phyloP scores from a whole-genome alignment of 2,888 invertebrate species.

The Beris morrisii region DNA sequence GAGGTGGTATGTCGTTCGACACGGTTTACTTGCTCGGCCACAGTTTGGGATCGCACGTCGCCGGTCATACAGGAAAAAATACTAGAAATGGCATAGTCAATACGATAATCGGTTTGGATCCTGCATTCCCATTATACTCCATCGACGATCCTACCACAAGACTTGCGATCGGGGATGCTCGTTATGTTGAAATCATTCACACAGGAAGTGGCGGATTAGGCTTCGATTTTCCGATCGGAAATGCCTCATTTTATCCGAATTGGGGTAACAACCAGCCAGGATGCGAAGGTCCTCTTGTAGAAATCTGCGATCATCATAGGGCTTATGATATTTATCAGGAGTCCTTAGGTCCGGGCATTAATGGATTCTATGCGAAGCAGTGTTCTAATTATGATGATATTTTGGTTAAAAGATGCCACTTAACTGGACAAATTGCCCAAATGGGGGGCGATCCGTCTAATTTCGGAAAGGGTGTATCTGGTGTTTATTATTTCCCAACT shows the following conservation, averaged over 20 bases:
- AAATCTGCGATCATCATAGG: constrained; percentile 56
- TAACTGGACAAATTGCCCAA: constrained; percentile 42
- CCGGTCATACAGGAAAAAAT: constrained; percentile 62
- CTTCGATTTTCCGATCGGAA: constrained; percentile 50
- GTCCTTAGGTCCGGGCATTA: constrained; percentile 45
- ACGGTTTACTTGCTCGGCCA: constrained; percentile 60
- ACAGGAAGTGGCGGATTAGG: constrained; percentile 50
- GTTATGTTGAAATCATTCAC: constrained; percentile 52
- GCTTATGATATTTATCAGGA: constrained; percentile 57
- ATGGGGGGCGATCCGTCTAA: constrained; percentile 47
- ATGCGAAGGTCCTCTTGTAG: constrained; percentile 52
- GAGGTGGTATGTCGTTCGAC: constrained; percentile 57
- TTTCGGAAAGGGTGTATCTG: constrained; percentile 14
- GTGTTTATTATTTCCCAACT: constrained; percentile 32
- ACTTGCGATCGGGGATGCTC: constrained; percentile 47
- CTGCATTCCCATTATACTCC: constrained; percentile 43
- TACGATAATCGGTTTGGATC: constrained; percentile 56
- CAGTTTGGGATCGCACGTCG: constrained; percentile 63
- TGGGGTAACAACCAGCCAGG: constrained; percentile 60
- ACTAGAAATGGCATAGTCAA: constrained; percentile 59
- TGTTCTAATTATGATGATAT: constrained; percentile 46
- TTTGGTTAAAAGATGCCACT: constrained; percentile 39
- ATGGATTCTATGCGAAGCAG: constrained; percentile 48
- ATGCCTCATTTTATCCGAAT: constrained; percentile 60
- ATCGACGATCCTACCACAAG: constrained; percentile 43